phyloP scores from a whole-genome alignment of 2,888 invertebrate genomes.

The Eupithecia pulchellata region DNA sequence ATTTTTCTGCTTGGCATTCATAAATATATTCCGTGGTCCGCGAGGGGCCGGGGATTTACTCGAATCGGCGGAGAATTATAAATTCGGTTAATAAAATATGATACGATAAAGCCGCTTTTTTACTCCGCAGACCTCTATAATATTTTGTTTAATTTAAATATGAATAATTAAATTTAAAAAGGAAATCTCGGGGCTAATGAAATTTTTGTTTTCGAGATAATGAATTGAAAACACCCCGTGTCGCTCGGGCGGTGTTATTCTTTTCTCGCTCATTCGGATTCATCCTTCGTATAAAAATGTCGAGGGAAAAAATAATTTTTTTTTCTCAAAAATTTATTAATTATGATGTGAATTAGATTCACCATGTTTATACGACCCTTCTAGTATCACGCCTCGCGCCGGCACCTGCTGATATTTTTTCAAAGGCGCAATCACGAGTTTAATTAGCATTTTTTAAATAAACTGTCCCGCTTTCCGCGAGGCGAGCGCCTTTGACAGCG shows the following conservation, averaged over 20 bases:
- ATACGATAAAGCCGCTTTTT: slow-evolving; percentile 81
- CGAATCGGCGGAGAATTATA: slow-evolving; percentile 83
- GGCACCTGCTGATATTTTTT: slow-evolving; percentile 57
- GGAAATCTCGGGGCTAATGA: slow-evolving; percentile 84
- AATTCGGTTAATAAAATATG: slow-evolving; percentile 85
- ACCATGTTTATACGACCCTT: slow-evolving; percentile 71
- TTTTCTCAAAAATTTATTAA: slow-evolving; percentile 73
- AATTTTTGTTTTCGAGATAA: slow-evolving; percentile 85
- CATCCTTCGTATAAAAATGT: slow-evolving; percentile 71
- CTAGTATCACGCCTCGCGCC: slow-evolving; percentile 58
- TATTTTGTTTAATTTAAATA: slow-evolving; percentile 86
- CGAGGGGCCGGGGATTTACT: slow-evolving; percentile 68
- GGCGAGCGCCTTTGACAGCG: slow-evolving; percentile 35
- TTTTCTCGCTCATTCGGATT: slow-evolving; percentile 82
- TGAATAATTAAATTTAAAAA: slow-evolving; percentile 85
- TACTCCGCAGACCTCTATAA: slow-evolving; percentile 79
- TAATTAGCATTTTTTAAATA: slow-evolving; percentile 60
- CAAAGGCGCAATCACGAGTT: slow-evolving; percentile 55
- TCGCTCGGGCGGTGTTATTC: slow-evolving; percentile 78
- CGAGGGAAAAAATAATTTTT: slow-evolving; percentile 58
- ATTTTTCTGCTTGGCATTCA: slow-evolving; percentile 85
- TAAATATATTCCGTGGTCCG: slow-evolving; percentile 79
- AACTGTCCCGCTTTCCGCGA: slow-evolving; percentile 43
- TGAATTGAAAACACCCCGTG: slow-evolving; percentile 84
- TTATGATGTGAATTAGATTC: slow-evolving; percentile 68